Percentiles rank a stretch among this genome's conserved stretches.
These are phyloP conservation scores for Ailurus styani DNA, from an alignment of 2,113 vertebrate genomes.

Conservation along the genomic window DNA sequence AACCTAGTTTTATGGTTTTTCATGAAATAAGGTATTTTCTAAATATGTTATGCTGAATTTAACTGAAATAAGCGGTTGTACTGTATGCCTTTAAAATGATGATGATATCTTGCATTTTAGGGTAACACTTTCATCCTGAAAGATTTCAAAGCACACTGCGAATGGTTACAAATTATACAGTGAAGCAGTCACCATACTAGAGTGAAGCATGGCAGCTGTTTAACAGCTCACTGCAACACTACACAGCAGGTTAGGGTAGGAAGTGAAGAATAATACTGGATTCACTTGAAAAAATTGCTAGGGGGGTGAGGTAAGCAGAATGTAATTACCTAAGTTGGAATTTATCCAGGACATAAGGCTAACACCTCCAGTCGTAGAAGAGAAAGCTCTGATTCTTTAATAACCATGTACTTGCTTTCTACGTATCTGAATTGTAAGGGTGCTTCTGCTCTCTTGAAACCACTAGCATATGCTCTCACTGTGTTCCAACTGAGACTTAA, in stretches of 20 bases:
- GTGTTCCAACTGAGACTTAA: neutral
- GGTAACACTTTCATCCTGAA: conserved; percentile 61
- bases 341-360: conserved; percentile 63
- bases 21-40: conserved; percentile 75
- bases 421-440: neutral
- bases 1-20: conserved; percentile 72
- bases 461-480: neutral
- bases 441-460: neutral
- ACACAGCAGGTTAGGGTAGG: conserved; percentile 59
- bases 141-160: conserved; percentile 62
- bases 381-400: conserved; percentile 52
- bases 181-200: conserved; percentile 56
- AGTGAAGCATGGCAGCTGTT: conserved; percentile 69
- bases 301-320: conserved; percentile 63
- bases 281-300: conserved; percentile 62
- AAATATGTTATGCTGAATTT: conserved; percentile 74
- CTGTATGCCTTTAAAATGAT: conserved; percentile 69
- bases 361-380: conserved; percentile 59
- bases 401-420: conserved; percentile 1
- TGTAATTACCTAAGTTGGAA: conserved; percentile 71
- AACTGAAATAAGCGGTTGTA: conserved; percentile 71
- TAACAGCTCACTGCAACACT: conserved; percentile 65
- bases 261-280: conserved; percentile 60
- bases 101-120: conserved; percentile 70
- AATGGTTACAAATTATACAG: conserved; percentile 69